These are phyloP conservation scores for Dicentrarchus labrax DNA, from an alignment of 2,113 vertebrate genomes.

Conservation along the genomic window DNA sequence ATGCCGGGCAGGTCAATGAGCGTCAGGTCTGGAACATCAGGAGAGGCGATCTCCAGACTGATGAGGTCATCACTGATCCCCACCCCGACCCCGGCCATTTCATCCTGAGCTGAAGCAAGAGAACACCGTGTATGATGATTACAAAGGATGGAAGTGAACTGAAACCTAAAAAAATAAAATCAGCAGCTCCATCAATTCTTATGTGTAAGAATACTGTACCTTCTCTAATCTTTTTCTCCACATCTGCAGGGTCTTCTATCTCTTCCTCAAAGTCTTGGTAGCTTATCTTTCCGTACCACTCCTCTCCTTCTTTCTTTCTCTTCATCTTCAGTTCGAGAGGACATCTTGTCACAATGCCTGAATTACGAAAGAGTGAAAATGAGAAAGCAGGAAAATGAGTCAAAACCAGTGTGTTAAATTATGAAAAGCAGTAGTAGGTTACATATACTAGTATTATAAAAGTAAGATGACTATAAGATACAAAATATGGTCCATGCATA, in stretches of 20 bases:
- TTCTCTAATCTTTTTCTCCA: conserved; percentile 79
- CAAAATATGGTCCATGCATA: background rate
- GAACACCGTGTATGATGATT: background rate
- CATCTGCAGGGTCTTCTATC: conserved; percentile 71
- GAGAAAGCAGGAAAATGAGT: background rate
- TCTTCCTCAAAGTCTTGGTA: conserved; percentile 65
- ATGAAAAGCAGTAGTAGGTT: background rate
- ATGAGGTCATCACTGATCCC: conserved; percentile 89
- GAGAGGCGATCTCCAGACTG: conserved; percentile 87
- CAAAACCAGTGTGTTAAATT: background rate
- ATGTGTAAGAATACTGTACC: conserved; percentile 57
- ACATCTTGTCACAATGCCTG: conserved; percentile 85
- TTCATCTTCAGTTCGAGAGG: conserved; percentile 86
- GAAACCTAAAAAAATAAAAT: background rate
- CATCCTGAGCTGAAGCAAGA: conserved; percentile 84
- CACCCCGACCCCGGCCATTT: conserved; percentile 82
- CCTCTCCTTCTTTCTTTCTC: conserved; percentile 67
- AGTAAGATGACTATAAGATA: background rate
- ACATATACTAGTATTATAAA: background rate
- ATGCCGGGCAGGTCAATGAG: too few species aligned
- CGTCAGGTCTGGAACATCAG: too few species aligned
- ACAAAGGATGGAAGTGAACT: background rate
- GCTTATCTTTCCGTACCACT: conserved; percentile 80
- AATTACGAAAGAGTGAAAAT: background rate
- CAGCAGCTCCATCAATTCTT: background rate